phyloP scores from a whole-genome alignment of 2,113 vertebrate species.

The Raja brachyura region DNA sequence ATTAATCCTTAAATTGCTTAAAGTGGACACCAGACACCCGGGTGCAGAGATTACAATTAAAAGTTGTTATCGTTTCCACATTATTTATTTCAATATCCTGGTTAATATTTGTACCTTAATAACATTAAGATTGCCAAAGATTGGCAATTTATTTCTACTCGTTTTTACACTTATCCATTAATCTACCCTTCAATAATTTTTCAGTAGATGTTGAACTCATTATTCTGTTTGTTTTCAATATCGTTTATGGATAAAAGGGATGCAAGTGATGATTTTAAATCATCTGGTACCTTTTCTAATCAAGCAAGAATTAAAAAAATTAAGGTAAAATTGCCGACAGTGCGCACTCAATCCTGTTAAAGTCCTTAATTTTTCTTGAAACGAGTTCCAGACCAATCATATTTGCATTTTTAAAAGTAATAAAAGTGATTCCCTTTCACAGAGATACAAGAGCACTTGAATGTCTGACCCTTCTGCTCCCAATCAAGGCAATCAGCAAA shows the following conservation, averaged over 20 bases:
- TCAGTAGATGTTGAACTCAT: neutral
- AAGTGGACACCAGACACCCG: no score
- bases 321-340: neutral
- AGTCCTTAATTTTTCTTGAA: neutral
- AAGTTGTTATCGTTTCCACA: no score
- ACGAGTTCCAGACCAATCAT: neutral
- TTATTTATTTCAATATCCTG: no score
- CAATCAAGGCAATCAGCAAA: neutral
- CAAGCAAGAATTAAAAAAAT: neutral
- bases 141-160: no score
- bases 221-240: neutral
- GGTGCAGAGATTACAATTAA: no score
- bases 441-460: neutral
- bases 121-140: no score
- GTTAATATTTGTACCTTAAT: no score
- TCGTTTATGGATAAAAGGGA: neutral
- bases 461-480: neutral
- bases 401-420: neutral
- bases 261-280: neutral
- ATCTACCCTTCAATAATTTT: neutral
- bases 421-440: neutral
- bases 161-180: no score
- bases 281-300: neutral
- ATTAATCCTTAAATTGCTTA: no score
- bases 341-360: neutral